Evolutionary conservation across 2,797 vertebrate species (phyloP).

Genomic region (Centropyge bicolor): DNA sequence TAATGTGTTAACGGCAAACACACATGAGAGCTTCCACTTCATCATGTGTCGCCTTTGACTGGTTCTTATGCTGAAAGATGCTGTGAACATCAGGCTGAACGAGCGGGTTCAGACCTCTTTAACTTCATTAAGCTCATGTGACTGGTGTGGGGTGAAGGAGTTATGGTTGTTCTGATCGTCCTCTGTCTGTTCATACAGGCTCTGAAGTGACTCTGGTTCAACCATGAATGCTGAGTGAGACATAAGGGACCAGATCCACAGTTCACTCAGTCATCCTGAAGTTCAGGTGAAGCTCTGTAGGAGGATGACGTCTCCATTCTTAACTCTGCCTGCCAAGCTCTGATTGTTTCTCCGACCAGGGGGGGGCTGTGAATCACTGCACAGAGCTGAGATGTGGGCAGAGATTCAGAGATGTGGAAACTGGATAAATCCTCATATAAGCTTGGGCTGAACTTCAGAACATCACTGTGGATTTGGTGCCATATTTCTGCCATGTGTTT

Average conservation of each 20-base stretch:
- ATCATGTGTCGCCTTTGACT: constrained; percentile 6
- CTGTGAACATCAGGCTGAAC: not conserved
- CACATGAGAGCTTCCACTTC: constrained; percentile 16
- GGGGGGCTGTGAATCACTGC: not conserved
- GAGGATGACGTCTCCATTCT: not conserved
- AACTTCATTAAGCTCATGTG: too few species aligned
- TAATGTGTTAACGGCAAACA: constrained; percentile 29
- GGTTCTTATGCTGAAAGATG: not conserved
- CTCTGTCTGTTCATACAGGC: not conserved
- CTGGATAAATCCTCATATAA: not conserved
- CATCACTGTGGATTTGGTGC: not conserved
- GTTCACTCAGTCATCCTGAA: not conserved
- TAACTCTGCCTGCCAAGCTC: not conserved
- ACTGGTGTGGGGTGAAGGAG: not conserved
- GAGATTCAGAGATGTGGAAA: not conserved
- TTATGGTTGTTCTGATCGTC: not conserved
- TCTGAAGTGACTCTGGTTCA: not conserved
- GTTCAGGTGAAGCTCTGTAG: not conserved
- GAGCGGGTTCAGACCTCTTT: not conserved
- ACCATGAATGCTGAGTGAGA: not conserved
- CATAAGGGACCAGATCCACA: not conserved
- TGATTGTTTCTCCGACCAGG: not conserved
- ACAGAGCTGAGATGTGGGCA: not conserved
- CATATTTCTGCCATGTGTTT: not conserved
- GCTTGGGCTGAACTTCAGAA: not conserved